These are phyloP conservation scores for Tupaia chinensis DNA, from an alignment of 2,113 vertebrate genomes.

Conservation along the genomic window DNA sequence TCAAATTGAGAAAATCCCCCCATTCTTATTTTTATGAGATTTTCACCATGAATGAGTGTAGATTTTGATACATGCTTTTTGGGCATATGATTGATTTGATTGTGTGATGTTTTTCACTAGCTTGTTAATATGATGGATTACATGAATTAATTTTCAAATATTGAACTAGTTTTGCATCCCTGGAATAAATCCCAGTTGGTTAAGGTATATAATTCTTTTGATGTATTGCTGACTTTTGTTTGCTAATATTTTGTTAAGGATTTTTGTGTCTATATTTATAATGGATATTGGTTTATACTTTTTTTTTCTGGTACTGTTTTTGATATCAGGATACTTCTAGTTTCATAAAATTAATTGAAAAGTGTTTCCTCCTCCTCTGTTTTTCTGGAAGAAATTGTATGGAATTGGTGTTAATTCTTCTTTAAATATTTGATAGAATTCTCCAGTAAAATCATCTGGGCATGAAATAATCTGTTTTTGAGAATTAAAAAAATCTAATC, in stretches of 20 bases:
- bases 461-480: neutral
- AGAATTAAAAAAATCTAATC: neutral
- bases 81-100: neutral
- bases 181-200: neutral
- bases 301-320: neutral
- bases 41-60: neutral
- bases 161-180: neutral
- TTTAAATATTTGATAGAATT: neutral
- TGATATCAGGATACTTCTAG: neutral
- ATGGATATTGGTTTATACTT: neutral
- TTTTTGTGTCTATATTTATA: neutral
- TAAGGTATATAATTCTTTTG: neutral
- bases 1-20: neutral
- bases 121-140: neutral
- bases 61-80: neutral
- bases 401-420: neutral
- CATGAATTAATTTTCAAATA: neutral
- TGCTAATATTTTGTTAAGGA: neutral
- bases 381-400: neutral
- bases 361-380: neutral
- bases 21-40: neutral
- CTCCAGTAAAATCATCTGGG: neutral
- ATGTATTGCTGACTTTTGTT: neutral
- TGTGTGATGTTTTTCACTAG: neutral
- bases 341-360: neutral